Evolutionary conservation across 2,797 vertebrate species (phyloP), one percentile per base, ranked within the genome.

Genomic region (Lemur catta): DNA sequence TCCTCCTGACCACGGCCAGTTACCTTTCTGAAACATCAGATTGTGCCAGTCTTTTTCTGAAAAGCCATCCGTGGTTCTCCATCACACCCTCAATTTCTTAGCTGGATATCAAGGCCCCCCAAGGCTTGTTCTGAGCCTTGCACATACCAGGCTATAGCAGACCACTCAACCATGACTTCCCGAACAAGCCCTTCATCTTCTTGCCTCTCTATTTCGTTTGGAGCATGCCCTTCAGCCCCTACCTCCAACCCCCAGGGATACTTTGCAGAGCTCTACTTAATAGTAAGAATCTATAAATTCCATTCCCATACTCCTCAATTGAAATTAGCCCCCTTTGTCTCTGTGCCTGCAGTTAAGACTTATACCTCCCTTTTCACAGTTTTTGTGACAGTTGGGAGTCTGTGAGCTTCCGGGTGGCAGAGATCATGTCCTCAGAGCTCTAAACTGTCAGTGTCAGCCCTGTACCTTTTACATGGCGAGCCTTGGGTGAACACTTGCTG

Each of bases 81-180:
- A 12, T 65, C 57, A 24, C 24, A 9, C 28, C 35, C 18, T 50
- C 4, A 43, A 0, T 41, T 26, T 48, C 33, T 79, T 9, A 43
- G 61, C 43, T 26, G 48, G 28, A 4, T 50, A 20, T 5, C 0
- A 14, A 67, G 57, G 35, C 17, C 33, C 33, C 55, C 12, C 3
- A 33, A 24, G 52, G n/a, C 52, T 20, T 9, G 7, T 26, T 46
- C 74, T 18, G 55, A 69, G 50, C 75, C 11, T 57, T 30, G 17
- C 7, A 6, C 11, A 13, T 0, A 0, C 38, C 63, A 38, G 38
- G 5, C 72, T 7, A 2, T 11, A 41, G 17, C 59, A n/a, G 24
- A 12, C 52, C 4, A 2, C 30, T 69, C 4, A 2, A 2, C 87
- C 24, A 0, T 10, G 11, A 22, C 52, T 30, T 28, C 43, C 41